These are phyloP conservation scores for Enteromius trimaculatus DNA, from an alignment of 2,797 vertebrate species.

Conservation along the genomic window DNA sequence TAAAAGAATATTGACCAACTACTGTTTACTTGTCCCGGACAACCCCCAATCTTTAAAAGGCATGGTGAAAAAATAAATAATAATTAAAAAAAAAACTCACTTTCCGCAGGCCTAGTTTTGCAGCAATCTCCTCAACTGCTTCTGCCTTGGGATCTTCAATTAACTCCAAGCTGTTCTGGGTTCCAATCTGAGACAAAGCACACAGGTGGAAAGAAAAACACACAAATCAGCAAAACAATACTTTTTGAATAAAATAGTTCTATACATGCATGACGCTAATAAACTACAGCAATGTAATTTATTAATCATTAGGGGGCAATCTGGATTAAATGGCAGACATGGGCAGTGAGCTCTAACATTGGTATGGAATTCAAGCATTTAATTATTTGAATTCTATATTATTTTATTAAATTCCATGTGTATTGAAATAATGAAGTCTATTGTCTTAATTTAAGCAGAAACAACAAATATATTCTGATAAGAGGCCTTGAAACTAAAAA, in stretches of 20 bases:
- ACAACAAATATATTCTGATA: not conserved
- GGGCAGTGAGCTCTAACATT: not conserved
- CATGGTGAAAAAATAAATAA: not conserved
- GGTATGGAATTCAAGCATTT: not conserved
- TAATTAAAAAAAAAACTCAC: slow-evolving; percentile 65
- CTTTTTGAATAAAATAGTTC: not conserved
- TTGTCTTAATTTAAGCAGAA: not conserved
- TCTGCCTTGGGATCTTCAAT: slow-evolving; percentile 93
- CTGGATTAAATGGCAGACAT: not conserved
- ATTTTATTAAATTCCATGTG: not conserved
- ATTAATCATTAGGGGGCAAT: not conserved
- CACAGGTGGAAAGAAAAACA: not conserved
- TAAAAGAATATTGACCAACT: not conserved
- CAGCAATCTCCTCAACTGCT: slow-evolving; percentile 94
- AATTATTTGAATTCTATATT: not conserved
- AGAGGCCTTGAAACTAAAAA: not conserved
- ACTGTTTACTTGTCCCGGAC: not conserved
- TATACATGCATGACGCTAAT: not conserved
- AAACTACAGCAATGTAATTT: not conserved
- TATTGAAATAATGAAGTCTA: no score
- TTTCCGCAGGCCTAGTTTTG: slow-evolving; percentile 94
- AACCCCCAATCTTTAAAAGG: not conserved
- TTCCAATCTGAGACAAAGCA: slow-evolving; percentile 81
- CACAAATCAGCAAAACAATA: not conserved
- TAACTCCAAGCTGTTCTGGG: slow-evolving; percentile 95